Conservation (phyloP, 2,113 vertebrate species). For the Falcunculus frontatus region DNA sequence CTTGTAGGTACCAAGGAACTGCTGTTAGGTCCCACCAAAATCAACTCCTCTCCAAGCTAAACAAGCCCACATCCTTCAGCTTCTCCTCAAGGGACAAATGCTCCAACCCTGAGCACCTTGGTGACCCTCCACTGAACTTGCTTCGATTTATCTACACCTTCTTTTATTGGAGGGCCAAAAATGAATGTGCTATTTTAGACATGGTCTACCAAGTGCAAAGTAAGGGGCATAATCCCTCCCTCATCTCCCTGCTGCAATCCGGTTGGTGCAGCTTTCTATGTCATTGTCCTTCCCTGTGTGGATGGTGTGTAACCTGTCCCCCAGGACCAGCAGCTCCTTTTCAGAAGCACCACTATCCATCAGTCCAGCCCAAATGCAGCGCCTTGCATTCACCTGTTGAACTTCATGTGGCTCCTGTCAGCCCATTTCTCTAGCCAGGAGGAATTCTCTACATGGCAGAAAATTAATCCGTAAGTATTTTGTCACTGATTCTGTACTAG, state of each 20-base stretch:
- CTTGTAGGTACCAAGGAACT: not conserved
- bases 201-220: not conserved
- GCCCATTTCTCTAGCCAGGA: not conserved
- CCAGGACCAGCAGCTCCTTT: not conserved
- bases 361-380: not conserved
- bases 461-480: not conserved
- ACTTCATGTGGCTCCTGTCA: not conserved
- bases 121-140: not conserved
- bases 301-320: not conserved
- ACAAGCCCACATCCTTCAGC: not conserved
- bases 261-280: not conserved
- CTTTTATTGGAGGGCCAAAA: not conserved
- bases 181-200: not conserved
- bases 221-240: not conserved
- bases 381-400: not conserved
- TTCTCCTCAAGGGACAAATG: not conserved
- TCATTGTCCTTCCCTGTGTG: fast-evolving
- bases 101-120: not conserved
- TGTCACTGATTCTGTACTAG: not conserved
- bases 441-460: not conserved
- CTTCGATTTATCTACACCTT: not conserved
- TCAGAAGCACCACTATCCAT: not conserved
- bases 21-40: not conserved
- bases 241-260: not conserved
- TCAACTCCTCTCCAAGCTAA: not conserved